A percentile compares a stretch with the other conserved stretches of the same genome.
These are phyloP conservation scores for Rallus crepitans DNA, from an alignment of 2,797 vertebrate species.

Conservation along the genomic window DNA sequence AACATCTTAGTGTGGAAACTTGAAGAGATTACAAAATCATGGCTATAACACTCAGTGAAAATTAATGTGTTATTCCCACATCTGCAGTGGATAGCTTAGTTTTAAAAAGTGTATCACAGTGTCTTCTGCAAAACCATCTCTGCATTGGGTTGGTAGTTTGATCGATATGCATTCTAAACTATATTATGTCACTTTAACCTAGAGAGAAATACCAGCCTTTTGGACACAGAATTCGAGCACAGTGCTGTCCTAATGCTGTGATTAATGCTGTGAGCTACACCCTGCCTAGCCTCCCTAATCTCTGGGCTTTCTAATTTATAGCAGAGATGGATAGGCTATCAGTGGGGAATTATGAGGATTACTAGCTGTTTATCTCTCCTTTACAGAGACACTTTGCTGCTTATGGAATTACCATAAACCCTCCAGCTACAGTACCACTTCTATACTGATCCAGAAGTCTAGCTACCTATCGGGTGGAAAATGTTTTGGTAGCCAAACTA, in stretches of 20 bases:
- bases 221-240: constrained; percentile 32
- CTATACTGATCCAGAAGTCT: constrained; percentile 39
- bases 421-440: constrained; percentile 46
- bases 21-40: background rate
- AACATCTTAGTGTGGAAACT: background rate
- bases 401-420: constrained; percentile 72
- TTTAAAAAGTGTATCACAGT: background rate
- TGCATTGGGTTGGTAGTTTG: background rate
- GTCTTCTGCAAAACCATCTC: background rate
- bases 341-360: constrained; percentile 82
- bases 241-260: constrained; percentile 56
- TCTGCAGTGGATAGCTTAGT: background rate
- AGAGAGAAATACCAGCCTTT: constrained; percentile 20
- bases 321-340: constrained; percentile 81
- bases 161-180: constrained; percentile 12
- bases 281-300: constrained; percentile 74
- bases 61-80: background rate
- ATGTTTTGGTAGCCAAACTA: constrained; percentile 41
- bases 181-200: background rate
- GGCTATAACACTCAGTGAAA: background rate
- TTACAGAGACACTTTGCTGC: constrained; percentile 73
- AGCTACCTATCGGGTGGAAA: background rate
- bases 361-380: constrained; percentile 81
- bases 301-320: constrained; percentile 79
- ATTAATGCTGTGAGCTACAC: constrained; percentile 67